Evolutionary conservation across 1,140 invertebrate genomes (phyloP).

Genomic region (Diprion similis): DNA sequence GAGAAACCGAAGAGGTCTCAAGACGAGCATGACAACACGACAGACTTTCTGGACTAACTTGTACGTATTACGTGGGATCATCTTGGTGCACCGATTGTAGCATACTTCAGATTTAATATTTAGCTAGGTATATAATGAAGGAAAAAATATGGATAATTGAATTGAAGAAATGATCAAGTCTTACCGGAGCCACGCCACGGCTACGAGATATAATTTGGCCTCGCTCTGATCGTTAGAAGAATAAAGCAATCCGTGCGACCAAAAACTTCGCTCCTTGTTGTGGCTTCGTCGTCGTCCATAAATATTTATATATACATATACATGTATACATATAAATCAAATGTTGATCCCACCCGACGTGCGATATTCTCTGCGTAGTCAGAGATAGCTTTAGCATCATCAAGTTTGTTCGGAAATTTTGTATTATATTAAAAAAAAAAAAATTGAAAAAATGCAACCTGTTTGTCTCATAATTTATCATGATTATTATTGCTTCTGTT

Average conservation of each 20-base stretch:
- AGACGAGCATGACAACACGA: neutral
- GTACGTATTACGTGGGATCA: slow-evolving; percentile 36
- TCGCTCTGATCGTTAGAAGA: neutral
- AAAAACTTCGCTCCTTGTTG: neutral
- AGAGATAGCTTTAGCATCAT: too few relatives aligned
- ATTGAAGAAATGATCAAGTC: neutral
- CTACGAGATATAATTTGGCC: neutral
- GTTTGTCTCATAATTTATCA: too few relatives aligned
- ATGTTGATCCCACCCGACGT: neutral
- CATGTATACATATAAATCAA: neutral
- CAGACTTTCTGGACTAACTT: slow-evolving; percentile 24
- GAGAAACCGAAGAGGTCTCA: too few relatives aligned
- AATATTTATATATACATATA: neutral
- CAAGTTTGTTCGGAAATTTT: too few relatives aligned
- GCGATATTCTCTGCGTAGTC: too few relatives aligned
- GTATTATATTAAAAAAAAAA: too few relatives aligned
- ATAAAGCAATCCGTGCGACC: neutral
- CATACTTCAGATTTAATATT: slow-evolving; percentile 42
- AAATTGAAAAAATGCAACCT: too few relatives aligned
- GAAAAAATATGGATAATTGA: slow-evolving; percentile 1
- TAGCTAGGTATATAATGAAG: slow-evolving; percentile 41
- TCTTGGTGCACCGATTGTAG: slow-evolving; percentile 36
- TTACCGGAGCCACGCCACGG: slow-evolving; percentile 3
- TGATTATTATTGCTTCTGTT: too few relatives aligned
- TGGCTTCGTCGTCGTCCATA: slow-evolving; percentile 7